Conservation (phyloP, 2,888 invertebrate species). For the Hydroisotoma schaefferi region DNA sequence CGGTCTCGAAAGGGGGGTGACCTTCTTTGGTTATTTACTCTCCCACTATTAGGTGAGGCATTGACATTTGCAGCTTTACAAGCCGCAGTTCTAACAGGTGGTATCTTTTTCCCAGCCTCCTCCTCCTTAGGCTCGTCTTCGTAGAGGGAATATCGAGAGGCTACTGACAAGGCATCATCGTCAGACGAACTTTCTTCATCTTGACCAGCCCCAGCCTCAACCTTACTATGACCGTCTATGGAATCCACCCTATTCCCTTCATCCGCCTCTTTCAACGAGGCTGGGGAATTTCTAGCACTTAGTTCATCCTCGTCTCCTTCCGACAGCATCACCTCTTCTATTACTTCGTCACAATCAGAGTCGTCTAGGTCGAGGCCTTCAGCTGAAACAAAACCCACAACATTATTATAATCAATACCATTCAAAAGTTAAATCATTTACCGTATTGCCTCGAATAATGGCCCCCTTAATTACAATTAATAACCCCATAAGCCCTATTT, state of each 20-base stretch:
- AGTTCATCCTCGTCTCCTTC: slow-evolving; percentile 6
- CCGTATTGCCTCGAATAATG: too few relatives aligned
- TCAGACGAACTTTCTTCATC: slow-evolving; percentile 9
- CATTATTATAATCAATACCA: too few relatives aligned
- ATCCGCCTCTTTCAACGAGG: neutral
- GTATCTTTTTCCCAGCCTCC: neutral
- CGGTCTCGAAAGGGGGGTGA: too few relatives aligned
- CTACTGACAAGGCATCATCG: slow-evolving; percentile 10
- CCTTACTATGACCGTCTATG: neutral
- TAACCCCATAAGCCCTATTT: too few relatives aligned
- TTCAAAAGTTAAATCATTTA: too few relatives aligned
- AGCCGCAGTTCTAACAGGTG: neutral
- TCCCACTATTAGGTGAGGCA: neutral
- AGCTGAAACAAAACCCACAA: neutral
- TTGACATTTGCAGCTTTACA: too few relatives aligned
- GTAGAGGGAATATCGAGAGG: slow-evolving; percentile 8
- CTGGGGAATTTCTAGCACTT: neutral
- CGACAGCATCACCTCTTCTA: slow-evolving; percentile 7
- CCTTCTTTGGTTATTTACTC: neutral
- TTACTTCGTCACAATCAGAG: slow-evolving; percentile 10
- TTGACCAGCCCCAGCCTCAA: neutral
- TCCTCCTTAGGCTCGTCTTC: neutral
- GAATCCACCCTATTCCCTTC: neutral
- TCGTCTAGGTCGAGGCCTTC: slow-evolving; percentile 7
- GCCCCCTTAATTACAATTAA: too few relatives aligned